Evolutionary conservation across 2,113 vertebrate genomes (phyloP), one percentile per base, ranked within the genome.

Genomic region (Ptychochromis oligacanthus): DNA sequence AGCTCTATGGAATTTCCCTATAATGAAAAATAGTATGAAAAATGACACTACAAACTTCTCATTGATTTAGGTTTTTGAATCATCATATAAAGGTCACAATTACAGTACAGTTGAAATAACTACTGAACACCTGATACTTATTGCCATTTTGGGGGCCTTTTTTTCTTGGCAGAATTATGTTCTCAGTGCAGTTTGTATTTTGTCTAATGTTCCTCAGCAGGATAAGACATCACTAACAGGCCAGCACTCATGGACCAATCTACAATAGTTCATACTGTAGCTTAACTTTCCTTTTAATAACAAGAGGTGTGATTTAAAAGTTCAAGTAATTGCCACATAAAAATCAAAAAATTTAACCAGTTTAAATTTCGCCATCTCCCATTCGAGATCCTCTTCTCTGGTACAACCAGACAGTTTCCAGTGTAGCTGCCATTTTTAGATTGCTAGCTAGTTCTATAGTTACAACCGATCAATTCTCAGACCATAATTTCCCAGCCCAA

Each of bases 221-320:
- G 40, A 28, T 67, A 67, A 67, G 36, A 65, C 7, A 43, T 24
- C 17, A 26, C 64, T 46, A 67, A 67, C 64, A 67, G 46, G 64
- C 40, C 64, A 67, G 46, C 64, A 67, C 40, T 67, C 64, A 46
- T 7, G 15, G 28, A 67, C 1, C 40, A 49, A 22, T 67, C 22
- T n/a, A 46, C 43, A 65, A 36, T 43, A 43, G 36, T 65, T 43
- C 62, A 67, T 46, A 46, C 8, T 67, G 26, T 26, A 46, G 26
- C 15, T 59, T 31, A 24, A 5, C 5, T 67, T 0, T 11, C 40
- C 14, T 43, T 67, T 67, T 40, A 38, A 65, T 65, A 24, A 43
- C 62, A 17, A 43, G 62, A 65, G 12, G 62, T 24, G 62, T 43
- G 13, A 65, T 65, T 65, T 24, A 17, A 43, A 67, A 28, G 22